phyloP scores from a whole-genome alignment of 1,140 invertebrate genomes.

The Oncopeltus fasciatus region DNA sequence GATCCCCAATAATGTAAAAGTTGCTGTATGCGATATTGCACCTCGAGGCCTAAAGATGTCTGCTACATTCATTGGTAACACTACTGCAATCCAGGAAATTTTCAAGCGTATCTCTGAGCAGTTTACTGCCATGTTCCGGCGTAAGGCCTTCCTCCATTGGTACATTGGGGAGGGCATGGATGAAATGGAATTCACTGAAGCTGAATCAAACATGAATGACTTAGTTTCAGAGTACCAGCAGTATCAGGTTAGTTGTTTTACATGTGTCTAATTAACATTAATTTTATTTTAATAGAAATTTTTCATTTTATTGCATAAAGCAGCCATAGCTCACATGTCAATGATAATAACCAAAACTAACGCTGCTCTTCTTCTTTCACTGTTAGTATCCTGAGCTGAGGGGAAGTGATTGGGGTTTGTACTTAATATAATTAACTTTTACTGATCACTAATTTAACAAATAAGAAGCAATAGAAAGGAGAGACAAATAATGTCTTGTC shows the following conservation, averaged over 20 bases:
- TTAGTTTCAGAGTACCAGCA: constrained; percentile 72
- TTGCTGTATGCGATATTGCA: constrained; percentile 74
- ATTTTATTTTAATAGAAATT: too few relatives aligned
- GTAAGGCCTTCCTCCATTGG: constrained; percentile 88
- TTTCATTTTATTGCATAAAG: too few relatives aligned
- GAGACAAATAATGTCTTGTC: too few relatives aligned
- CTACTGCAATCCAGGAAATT: constrained; percentile 66
- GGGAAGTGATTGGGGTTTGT: too few relatives aligned
- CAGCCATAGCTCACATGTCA: too few relatives aligned
- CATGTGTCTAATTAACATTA: too few relatives aligned
- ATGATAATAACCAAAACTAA: too few relatives aligned
- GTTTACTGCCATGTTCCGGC: constrained; percentile 80
- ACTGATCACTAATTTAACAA: too few relatives aligned
- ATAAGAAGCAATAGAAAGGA: too few relatives aligned
- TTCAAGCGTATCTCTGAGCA: constrained; percentile 77
- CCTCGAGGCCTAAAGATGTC: constrained; percentile 76
- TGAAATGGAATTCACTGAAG: constrained; percentile 64
- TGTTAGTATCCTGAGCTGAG: too few relatives aligned
- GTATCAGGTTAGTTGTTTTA: constrained; percentile 49
- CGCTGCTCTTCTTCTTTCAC: too few relatives aligned
- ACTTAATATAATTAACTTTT: too few relatives aligned
- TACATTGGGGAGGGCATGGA: constrained; percentile 62
- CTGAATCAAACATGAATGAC: constrained; percentile 67
- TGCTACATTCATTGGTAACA: constrained; percentile 78
- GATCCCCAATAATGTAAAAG: constrained; percentile 76